Evolutionary conservation across 2,888 invertebrate species (phyloP).

Genomic region (Synergus umbraculus): DNA sequence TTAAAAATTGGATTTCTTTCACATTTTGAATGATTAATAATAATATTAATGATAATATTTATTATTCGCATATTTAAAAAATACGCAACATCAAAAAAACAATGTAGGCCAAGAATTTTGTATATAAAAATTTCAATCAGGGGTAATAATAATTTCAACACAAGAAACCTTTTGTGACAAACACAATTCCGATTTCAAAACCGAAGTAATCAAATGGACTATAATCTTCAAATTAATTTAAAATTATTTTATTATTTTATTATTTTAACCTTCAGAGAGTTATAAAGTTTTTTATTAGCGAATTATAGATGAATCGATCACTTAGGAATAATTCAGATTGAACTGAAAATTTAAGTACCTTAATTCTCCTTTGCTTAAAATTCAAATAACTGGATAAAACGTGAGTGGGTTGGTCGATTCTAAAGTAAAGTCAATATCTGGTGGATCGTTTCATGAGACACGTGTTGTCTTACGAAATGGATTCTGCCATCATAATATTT

Average conservation of each 20-base stretch:
- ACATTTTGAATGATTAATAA: too few relatives aligned
- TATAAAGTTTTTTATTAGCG: neutral
- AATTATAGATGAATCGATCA: neutral
- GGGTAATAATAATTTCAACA: neutral
- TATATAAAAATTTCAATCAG: neutral
- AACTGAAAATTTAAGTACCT: neutral
- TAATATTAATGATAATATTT: too few relatives aligned
- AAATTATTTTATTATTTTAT: neutral
- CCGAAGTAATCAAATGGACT: neutral
- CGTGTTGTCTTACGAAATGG: constrained; percentile 9
- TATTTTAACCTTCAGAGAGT: neutral
- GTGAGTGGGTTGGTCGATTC: neutral
- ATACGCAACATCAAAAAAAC: too few relatives aligned
- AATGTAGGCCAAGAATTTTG: neutral
- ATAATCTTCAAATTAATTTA: neutral
- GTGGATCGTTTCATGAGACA: neutral
- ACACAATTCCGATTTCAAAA: neutral
- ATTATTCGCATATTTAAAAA: too few relatives aligned
- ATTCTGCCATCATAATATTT: constrained; percentile 3
- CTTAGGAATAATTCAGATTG: neutral
- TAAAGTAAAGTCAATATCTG: neutral
- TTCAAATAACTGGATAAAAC: neutral
- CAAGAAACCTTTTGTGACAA: neutral
- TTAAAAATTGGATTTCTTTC: too few relatives aligned
- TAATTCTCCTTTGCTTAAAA: neutral